Evolutionary conservation across 2,888 invertebrate species (phyloP).

Genomic region (Andrena bucephala): DNA sequence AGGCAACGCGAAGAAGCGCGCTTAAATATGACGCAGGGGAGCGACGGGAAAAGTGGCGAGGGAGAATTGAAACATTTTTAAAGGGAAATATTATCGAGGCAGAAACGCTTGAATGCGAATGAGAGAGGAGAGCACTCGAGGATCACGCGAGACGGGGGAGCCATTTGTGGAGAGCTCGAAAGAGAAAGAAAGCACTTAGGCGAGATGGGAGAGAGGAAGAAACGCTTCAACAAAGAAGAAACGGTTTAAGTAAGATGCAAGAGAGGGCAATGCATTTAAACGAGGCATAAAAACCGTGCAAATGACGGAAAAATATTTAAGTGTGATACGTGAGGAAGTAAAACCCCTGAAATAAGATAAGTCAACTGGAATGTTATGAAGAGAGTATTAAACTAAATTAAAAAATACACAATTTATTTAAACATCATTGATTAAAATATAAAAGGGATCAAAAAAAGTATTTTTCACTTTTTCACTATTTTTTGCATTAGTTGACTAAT

Average conservation of each 20-base stretch:
- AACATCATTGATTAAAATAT: neutral
- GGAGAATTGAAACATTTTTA: constrained; percentile 9
- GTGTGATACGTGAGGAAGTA: neutral
- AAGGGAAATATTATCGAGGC: constrained; percentile 5
- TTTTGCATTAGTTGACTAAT: too few species aligned
- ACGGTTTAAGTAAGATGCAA: constrained; percentile 5
- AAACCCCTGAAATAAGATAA: neutral
- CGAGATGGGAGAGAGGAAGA: neutral
- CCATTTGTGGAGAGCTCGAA: neutral
- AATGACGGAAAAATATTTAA: neutral
- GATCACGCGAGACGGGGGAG: neutral
- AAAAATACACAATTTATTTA: neutral
- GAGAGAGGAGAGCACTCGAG: neutral
- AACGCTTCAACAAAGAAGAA: neutral
- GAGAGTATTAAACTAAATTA: too few species aligned
- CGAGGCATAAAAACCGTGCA: neutral
- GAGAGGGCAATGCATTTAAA: constrained; percentile 12
- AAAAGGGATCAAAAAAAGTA: neutral
- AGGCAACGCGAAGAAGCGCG: neutral
- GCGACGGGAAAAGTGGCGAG: neutral
- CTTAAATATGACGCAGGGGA: neutral
- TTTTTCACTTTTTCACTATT: too few species aligned
- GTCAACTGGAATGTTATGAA: neutral
- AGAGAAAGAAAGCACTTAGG: neutral
- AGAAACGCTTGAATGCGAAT: neutral